Conservation (phyloP, 2,888 invertebrate genomes). For the Drosophila meridionalis region DNA sequence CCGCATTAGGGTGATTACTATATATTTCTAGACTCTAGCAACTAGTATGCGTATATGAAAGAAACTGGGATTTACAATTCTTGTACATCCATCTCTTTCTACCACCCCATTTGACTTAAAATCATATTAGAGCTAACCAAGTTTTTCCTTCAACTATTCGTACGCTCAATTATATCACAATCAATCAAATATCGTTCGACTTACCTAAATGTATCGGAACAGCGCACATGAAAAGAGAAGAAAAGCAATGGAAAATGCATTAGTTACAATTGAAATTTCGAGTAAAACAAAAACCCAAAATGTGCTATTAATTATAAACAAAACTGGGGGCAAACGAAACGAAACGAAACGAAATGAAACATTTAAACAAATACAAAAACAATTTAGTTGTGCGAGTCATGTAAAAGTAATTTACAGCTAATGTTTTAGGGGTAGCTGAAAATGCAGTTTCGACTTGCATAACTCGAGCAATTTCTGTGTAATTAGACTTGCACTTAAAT, state of each 20-base stretch:
- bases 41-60: too few relatives aligned
- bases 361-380: background rate
- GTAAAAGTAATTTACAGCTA: conserved; percentile 5
- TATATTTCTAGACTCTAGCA: too few relatives aligned
- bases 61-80: too few relatives aligned
- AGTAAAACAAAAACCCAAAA: background rate
- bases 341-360: background rate
- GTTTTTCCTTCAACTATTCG: background rate
- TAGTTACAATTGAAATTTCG: conserved; percentile 1
- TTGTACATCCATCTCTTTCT: too few relatives aligned
- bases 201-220: background rate
- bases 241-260: conserved; percentile 19
- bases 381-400: conserved; percentile 2
- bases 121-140: background rate
- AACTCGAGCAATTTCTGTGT: conserved; percentile 62
- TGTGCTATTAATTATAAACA: conserved; percentile 13
- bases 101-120: background rate
- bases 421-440: background rate
- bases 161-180: background rate
- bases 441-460: conserved; percentile 31
- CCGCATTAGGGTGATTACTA: too few relatives aligned
- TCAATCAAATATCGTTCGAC: background rate
- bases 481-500: conserved; percentile 76
- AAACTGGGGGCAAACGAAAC: background rate
- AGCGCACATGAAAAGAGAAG: conserved; percentile 23